Evolutionary conservation across 2,797 vertebrate genomes (phyloP), one percentile per base, ranked within the genome.

Genomic region (Cossypha dichroa): DNA sequence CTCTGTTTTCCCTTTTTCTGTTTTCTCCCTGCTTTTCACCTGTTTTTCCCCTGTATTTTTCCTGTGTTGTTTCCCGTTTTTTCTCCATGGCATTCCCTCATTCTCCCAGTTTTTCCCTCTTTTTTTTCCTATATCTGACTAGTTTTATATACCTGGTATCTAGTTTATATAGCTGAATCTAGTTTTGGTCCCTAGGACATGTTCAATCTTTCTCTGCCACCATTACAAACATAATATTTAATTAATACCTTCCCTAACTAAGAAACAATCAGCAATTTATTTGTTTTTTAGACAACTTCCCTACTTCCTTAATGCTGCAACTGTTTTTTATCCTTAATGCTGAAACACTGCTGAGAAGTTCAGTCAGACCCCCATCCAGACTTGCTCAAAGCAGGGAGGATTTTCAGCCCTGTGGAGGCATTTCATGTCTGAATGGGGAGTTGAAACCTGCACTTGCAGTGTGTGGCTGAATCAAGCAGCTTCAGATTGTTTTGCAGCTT

Each of bases 401-500:
- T 43, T 34, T 75, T 78, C 33, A 68, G 11, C 15, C 60, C 70
- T 63, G 10, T 4, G 12, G 22, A 56, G 18, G 8, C n/a, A 64
- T 20, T 83, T 87, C 1, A 1, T 33, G 25, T 80, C 60, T 58
- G 49, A 83, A 63, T 15, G 36, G 14, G 43, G 70, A 91, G 34
- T 5, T 59, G 6, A 81, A 89, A 33, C 22, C 51, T 66, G 16
- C 18, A 6, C 23, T 77, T 54, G 21, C 6, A 14, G 33, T 4
- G 40, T 9, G 33, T 25, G 49, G 26, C 40, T 66, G 58, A 60
- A 46, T 46, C 11, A 87, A 89, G 74, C 19, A 34, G 46, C 66
- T 89, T 92, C 54, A 85, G 45, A 83, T 48, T 67, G 69, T n/a
- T 92, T 88, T 93, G 76, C 80, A 92, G 52, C 33, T 75, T 95